Base-by-base conservation (phyloP, 53 echinoderm and acorn worm genomes). In the Stichopus horrens region DNA sequence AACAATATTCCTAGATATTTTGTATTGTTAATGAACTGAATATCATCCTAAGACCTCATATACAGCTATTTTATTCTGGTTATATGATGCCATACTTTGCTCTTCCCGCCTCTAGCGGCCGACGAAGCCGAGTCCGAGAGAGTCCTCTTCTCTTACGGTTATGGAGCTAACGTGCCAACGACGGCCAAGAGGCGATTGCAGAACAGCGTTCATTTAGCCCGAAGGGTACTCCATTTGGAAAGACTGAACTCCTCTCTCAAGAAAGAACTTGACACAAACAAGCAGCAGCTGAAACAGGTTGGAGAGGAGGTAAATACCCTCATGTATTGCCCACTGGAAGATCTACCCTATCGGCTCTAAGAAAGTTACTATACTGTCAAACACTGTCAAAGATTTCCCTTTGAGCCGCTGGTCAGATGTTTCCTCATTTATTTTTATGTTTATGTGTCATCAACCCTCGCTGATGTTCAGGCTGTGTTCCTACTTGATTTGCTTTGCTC, bases 111-210 rank as follows among this genome's bases (percentile, higher is more conserved):
- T 18, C 21, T n/a, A 88, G 89, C 53, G 54, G 92, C 83, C 14
- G 91, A 93, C 68, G 95, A 92, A 16, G n/a, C 75, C 5, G 87
- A 74, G 9, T 95, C 98, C 13, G 95, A 97, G 82, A 89, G 94
- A 74, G 98, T 97, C 37, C 88, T 97, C 76, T 97, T 97, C 77
- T 97, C 98, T 14, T 97, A 97, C 74, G 98, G 98, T 7, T 97
- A 97, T 88, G 98, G 98, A 16, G 98, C 98, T 23, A 97, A 97
- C 56, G 93, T 97, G 13, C 98, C 98, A 22, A 94, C 98, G 51
- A 97, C 98, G 18, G 90, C 98, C 6, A 97, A 97, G 59, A 91
- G 98, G 57, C 91, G 98, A 90, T 90, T 97, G 53, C 93, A 97
- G 83, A 95, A 97, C 77, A 97, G 98, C 88, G 98, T 97, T 4